phyloP scores from a whole-genome alignment of 2,888 invertebrate species.

The Diarsia brunnea region DNA sequence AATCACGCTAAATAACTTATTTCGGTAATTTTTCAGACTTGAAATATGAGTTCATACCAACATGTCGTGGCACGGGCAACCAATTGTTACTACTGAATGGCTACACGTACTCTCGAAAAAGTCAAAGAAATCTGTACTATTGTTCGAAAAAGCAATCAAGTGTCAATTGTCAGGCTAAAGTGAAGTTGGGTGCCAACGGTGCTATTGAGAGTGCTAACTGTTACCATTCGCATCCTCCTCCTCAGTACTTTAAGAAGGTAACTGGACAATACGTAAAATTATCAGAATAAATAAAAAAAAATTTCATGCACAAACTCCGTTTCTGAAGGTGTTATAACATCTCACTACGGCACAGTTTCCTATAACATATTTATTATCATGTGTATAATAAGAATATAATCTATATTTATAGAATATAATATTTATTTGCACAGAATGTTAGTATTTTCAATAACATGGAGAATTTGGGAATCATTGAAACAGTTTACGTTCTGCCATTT shows the following conservation, averaged over 20 bases:
- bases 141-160: slow-evolving; percentile 36
- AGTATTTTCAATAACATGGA: not conserved
- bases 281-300: not conserved
- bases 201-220: not conserved
- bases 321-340: too few relatives aligned
- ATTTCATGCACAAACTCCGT: not conserved
- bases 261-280: not conserved
- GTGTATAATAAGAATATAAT: too few relatives aligned
- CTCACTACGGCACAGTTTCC: not conserved
- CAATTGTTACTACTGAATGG: slow-evolving; percentile 58
- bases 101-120: slow-evolving; percentile 61
- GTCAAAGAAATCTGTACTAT: slow-evolving; percentile 23
- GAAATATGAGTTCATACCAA: slow-evolving; percentile 38
- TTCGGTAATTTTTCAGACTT: slow-evolving; percentile 8
- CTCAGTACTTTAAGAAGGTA: not conserved
- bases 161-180: slow-evolving; percentile 20
- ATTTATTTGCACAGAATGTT: not conserved
- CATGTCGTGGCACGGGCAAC: slow-evolving; percentile 23
- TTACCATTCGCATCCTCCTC: slow-evolving; percentile 11
- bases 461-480: not conserved
- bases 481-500: not conserved
- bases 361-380: too few relatives aligned
- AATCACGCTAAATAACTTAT: not conserved
- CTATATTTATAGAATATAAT: too few relatives aligned
- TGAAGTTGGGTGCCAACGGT: slow-evolving; percentile 13